Percentiles rank a stretch among this genome's conserved stretches.
phyloP scores from a whole-genome alignment of 2,888 invertebrate genomes.

The Neoascia interrupta region DNA sequence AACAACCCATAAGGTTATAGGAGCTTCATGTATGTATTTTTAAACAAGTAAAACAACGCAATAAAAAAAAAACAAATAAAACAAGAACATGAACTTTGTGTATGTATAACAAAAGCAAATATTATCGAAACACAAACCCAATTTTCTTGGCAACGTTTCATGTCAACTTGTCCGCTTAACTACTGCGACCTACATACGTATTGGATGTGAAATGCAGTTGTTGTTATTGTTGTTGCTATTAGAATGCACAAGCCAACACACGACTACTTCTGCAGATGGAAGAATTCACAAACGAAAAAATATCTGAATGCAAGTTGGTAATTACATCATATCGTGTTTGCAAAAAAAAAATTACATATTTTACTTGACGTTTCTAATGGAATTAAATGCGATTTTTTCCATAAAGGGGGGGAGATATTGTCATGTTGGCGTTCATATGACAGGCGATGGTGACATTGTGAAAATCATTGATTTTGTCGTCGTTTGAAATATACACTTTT shows the following conservation, averaged over 20 bases:
- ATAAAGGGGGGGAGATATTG: no score
- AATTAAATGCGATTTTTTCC: no score
- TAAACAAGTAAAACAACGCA: conserved; percentile 23
- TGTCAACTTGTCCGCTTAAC: conserved; percentile 43
- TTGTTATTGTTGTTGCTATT: not conserved
- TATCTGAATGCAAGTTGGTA: conserved; percentile 8
- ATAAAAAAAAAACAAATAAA: conserved; percentile 1
- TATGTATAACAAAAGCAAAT: no score
- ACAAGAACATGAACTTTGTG: no score
- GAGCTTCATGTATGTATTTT: conserved; percentile 40
- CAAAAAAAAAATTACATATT: no score
- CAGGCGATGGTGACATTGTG: no score
- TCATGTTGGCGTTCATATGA: no score
- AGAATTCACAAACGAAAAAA: not conserved
- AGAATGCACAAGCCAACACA: not conserved
- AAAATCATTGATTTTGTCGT: no score
- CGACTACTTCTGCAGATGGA: not conserved
- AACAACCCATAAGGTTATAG: conserved; percentile 32
- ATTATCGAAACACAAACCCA: not conserved
- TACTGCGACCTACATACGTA: conserved; percentile 24
- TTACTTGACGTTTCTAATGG: no score
- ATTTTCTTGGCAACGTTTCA: conserved; percentile 28
- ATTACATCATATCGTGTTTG: conserved; percentile 22
- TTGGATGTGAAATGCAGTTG: conserved; percentile 5
- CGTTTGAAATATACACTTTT: no score